These are phyloP conservation scores for Stegana nigrithorax DNA, from an alignment of 2,888 invertebrate species.

Conservation along the genomic window DNA sequence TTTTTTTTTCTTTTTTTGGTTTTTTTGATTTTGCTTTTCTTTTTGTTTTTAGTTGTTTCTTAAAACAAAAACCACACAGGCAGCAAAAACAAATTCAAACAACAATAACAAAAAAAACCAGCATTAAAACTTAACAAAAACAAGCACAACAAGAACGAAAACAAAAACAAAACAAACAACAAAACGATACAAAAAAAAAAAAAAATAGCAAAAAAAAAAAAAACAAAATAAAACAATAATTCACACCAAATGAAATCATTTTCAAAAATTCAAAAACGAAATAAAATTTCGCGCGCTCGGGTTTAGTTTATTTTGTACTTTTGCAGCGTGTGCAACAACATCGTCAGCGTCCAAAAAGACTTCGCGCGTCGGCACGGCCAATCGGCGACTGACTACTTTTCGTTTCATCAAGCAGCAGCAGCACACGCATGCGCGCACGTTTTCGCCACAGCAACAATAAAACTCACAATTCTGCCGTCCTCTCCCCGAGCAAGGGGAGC, in stretches of 20 bases:
- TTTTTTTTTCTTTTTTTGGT: too few species aligned
- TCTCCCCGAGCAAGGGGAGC: too few species aligned
- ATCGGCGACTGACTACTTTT: background rate
- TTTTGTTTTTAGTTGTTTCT: too few species aligned
- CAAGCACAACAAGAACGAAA: constrained; percentile 28
- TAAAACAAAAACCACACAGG: too few species aligned
- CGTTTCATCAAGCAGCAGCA: background rate
- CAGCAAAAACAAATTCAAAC: background rate
- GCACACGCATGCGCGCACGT: constrained; percentile 1
- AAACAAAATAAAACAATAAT: constrained; percentile 47
- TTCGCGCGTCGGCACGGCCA: constrained; percentile 7
- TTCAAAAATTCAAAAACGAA: constrained; percentile 24
- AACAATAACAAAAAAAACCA: background rate
- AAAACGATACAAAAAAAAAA: constrained; percentile 29
- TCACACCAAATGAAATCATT: too few species aligned
- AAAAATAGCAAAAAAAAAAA: constrained; percentile 5
- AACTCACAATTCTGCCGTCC: too few species aligned
- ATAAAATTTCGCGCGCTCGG: constrained; percentile 47
- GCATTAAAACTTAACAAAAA: constrained; percentile 7
- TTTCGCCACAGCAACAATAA: background rate
- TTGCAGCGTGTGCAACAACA: constrained; percentile 9
- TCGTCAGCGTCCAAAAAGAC: constrained; percentile 6
- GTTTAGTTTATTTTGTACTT: constrained; percentile 30
- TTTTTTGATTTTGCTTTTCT: too few species aligned
- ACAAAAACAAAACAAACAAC: constrained; percentile 31